Evolutionary conservation across 2,797 vertebrate genomes (phyloP), one percentile per base, ranked within the genome.

Genomic region (Taeniopygia guttata): DNA sequence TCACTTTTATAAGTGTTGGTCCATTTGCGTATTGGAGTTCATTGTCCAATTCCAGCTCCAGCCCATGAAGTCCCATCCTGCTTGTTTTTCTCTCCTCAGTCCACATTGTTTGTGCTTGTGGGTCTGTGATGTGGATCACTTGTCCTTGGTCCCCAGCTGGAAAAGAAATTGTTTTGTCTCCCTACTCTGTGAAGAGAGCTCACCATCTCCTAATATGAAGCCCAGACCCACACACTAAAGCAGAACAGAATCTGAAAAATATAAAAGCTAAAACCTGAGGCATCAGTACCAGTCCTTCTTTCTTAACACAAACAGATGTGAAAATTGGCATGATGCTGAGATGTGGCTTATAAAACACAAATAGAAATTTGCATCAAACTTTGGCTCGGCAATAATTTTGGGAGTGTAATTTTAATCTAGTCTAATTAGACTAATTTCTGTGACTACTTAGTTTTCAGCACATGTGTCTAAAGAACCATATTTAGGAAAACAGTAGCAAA

Each of bases 391-490:
- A 91, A 54, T 90, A 89, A 79, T 90, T 94, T 74, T 38, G n/a
- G 67, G 77, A 93, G 63, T 64, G 68, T 64, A 76, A 89, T 90
- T 94, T 91, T 80, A 88, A 82, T 91, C 74, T 89, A 51, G 68
- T 58, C 68, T 84, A 77, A 96, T 94, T 88, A 68, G 83, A 26
- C 49, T 84, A 86, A 91, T 94, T 92, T 89, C 40, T 83, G 8
- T 62, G 64, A 84, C 88, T 92, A 59, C 34, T 72, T 46, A 85
- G 59, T 93, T 95, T 91, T 77, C 77, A 91, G 52, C 40, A 67
- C 6, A 6, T 51, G 66, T 81, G 52, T 82, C 79, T 67, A 32
- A 88, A 86, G 69, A 87, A 55, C 59, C 30, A 3, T 32, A 74
- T 79, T 88, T 79, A 63, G 59, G 40, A 63, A 91, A 90, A 76